Percentiles rank a stretch among this genome's conserved stretches.
Conservation (phyloP, 2,797 vertebrate genomes). For the Iguana delicatissima region DNA sequence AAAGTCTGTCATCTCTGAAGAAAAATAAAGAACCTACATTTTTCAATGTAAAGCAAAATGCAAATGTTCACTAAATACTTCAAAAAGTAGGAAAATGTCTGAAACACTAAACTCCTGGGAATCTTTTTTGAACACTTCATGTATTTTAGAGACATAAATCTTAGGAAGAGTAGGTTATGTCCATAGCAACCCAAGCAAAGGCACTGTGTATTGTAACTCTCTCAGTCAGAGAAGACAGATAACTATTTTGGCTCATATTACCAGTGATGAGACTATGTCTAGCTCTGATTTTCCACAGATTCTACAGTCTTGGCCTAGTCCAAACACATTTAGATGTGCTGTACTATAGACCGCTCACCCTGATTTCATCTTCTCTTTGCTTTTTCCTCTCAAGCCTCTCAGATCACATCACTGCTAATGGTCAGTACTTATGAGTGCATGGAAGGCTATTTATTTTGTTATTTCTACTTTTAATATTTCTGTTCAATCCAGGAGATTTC, state of each 20-base stretch:
- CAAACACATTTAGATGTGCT: constrained; percentile 77
- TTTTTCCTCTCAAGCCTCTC: constrained; percentile 65
- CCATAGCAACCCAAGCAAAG: constrained; percentile 75
- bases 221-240: constrained; percentile 83
- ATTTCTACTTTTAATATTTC: constrained; percentile 75
- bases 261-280: constrained; percentile 86
- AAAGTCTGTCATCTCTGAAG: constrained; percentile 54
- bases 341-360: constrained; percentile 80
- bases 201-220: constrained; percentile 78
- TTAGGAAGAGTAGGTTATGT: constrained; percentile 79
- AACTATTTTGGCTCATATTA: constrained; percentile 86
- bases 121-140: constrained; percentile 79
- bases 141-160: constrained; percentile 82
- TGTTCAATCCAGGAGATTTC: constrained; percentile 77
- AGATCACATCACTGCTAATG: constrained; percentile 78
- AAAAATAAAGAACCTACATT: constrained; percentile 55
- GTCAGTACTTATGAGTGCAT: constrained; percentile 75
- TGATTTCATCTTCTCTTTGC: constrained; percentile 65
- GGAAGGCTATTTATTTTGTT: constrained; percentile 78
- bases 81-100: constrained; percentile 69
- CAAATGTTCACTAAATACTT: constrained; percentile 69
- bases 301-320: constrained; percentile 80
- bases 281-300: constrained; percentile 85
- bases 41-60: constrained; percentile 67
- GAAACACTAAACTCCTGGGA: constrained; percentile 71